Percentiles rank a stretch among this genome's conserved stretches.
phyloP scores from a whole-genome alignment of 1,140 invertebrate species.

The Oncopodura yosiiana region DNA sequence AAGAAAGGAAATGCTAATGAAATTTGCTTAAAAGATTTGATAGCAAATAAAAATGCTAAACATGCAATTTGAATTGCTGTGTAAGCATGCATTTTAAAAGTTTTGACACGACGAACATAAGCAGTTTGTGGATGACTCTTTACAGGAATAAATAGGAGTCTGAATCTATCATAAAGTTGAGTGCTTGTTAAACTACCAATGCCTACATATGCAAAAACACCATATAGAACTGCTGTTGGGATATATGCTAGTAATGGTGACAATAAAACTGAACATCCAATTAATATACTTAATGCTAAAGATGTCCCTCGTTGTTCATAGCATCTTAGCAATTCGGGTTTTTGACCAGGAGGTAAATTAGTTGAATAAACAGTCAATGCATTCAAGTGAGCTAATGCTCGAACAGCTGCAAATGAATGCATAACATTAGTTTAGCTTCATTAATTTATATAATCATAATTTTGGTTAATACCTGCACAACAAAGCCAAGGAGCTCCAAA shows the following conservation, averaged over 20 bases:
- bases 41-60: slow-evolving; percentile 65
- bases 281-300: slow-evolving; percentile 59
- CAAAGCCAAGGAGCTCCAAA: slow-evolving; percentile 45
- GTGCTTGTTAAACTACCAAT: slow-evolving; percentile 51
- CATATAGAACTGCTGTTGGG: slow-evolving; percentile 53
- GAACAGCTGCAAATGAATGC: slow-evolving; percentile 42
- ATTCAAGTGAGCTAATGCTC: slow-evolving; percentile 30
- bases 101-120: slow-evolving; percentile 40
- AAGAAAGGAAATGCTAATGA: slow-evolving; percentile 87
- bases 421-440: neutral
- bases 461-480: slow-evolving; percentile 41
- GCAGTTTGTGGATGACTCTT: slow-evolving; percentile 50
- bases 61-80: slow-evolving; percentile 73
- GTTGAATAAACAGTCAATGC: slow-evolving; percentile 33
- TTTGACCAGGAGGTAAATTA: slow-evolving; percentile 34
- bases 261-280: slow-evolving; percentile 71
- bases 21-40: slow-evolving; percentile 70
- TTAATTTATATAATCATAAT: neutral
- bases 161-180: slow-evolving; percentile 49
- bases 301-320: slow-evolving; percentile 72
- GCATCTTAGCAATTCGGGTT: too few species aligned
- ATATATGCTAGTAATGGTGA: slow-evolving; percentile 55
- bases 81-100: slow-evolving; percentile 84
- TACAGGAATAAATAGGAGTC: slow-evolving; percentile 53
- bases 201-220: slow-evolving; percentile 59